Base-by-base conservation (phyloP, 2,888 invertebrate species). In the Matsumyia berberina region DNA sequence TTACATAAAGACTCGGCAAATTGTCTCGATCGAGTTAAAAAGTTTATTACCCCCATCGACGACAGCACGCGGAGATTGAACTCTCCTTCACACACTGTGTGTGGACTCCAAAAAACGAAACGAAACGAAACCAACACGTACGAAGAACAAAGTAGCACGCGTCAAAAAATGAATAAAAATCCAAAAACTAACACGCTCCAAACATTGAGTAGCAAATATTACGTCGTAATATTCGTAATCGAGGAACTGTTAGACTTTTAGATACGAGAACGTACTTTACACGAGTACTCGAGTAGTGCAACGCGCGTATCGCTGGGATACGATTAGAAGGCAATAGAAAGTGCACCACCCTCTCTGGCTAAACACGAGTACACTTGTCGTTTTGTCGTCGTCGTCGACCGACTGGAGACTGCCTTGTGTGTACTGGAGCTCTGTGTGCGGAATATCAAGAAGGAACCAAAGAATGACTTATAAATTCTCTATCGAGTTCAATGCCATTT, bases 401-500 rank as follows among this genome's bases (percentile, higher is more conserved):
- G 55, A 82, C 82, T 76, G 77, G 78, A 83, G 78, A 78, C 73
- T 82, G 49, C 17, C 24, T 24, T 69, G 11, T 42, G 17, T 17
- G 31, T 42, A 29, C 46, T n/a, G 35, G 66, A 35, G 31, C 33
- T 17, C 44, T 29, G 29, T 19, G 73, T 49, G 64, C 64, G 55
- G 72, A 73, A 80, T 74, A 67, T 57, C 67, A 74, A 69, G 55
- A 73, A 46, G 72, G 60, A 83, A 51, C 80, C 66, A 72, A 82
- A 78, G 78, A 74, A 69, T 74, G 62, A 83, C 62, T 74, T 58
- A 62, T 73, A 74, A 74, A 69, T 74, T 78, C 69, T 73, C 78
- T 79, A 83, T 83, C 69, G 83, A 79, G 83, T 83, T 83, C 83
- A 83, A 83, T 83, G 83, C 83, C 83, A 83, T 83, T 83, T 78